phyloP scores from a whole-genome alignment of 1,140 invertebrate species.

The Gonioctena quinquepunctata region DNA sequence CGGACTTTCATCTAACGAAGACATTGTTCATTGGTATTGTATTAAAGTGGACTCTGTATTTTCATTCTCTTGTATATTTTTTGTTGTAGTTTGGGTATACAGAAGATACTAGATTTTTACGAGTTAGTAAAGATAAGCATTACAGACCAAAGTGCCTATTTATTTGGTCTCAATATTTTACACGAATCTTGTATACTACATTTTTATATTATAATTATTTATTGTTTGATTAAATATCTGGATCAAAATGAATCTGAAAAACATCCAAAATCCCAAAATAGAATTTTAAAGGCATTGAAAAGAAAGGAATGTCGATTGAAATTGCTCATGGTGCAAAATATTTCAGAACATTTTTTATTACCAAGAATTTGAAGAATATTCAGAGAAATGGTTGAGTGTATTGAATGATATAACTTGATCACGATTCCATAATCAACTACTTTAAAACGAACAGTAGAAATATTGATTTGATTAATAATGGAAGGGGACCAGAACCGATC shows the following conservation, averaged over 20 bases:
- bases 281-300: no score
- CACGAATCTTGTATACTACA: slow-evolving; percentile 7
- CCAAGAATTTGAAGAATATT: no score
- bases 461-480: no score
- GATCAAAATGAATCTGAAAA: not conserved
- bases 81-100: slow-evolving; percentile 21
- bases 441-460: no score
- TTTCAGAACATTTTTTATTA: no score
- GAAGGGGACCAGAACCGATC: no score
- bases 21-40: not conserved
- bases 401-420: no score
- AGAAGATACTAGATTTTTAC: slow-evolving; percentile 29
- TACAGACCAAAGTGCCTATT: slow-evolving; percentile 51
- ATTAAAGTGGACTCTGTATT: slow-evolving; percentile 14
- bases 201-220: slow-evolving; percentile 16
- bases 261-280: not conserved
- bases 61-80: slow-evolving; percentile 16
- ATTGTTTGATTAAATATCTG: slow-evolving; percentile 4
- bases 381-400: no score
- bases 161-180: slow-evolving; percentile 41
- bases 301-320: no score
- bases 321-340: no score
- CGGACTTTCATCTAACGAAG: not conserved
- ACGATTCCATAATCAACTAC: no score
- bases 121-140: slow-evolving; percentile 26